Percentiles rank a stretch among this genome's conserved stretches.
These are phyloP conservation scores for Channa argus DNA, from an alignment of 2,113 vertebrate genomes.

Conservation along the genomic window DNA sequence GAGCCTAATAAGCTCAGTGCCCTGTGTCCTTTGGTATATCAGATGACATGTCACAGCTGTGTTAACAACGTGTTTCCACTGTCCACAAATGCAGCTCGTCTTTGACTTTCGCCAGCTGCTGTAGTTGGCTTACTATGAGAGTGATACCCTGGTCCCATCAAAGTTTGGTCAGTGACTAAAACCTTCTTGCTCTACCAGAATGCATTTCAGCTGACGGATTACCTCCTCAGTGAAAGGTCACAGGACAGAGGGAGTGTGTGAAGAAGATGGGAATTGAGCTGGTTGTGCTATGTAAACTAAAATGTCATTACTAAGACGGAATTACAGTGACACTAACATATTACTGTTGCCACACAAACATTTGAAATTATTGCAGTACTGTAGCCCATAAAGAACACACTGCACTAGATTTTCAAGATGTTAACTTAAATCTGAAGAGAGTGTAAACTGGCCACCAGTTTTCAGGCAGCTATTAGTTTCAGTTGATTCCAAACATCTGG, in stretches of 20 bases:
- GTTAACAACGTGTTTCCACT: too few relatives aligned
- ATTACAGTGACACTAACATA: background rate
- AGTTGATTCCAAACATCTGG: background rate
- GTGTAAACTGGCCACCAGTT: too few relatives aligned
- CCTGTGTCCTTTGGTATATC: too few relatives aligned
- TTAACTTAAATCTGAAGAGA: too few relatives aligned
- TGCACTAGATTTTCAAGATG: too few relatives aligned
- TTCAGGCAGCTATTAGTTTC: background rate
- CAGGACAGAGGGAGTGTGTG: background rate
- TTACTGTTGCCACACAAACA: background rate
- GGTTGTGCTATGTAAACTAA: slow-evolving; percentile 17
- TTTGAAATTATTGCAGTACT: background rate
- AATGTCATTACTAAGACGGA: background rate
- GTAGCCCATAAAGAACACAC: background rate
- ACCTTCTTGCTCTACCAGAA: slow-evolving; percentile 12
- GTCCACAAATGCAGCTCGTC: too few relatives aligned
- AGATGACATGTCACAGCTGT: too few relatives aligned
- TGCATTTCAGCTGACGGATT: slow-evolving; percentile 24
- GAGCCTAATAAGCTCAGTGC: too few relatives aligned
- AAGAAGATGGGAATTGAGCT: background rate
- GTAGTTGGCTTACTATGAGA: too few relatives aligned
- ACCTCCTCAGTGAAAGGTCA: slow-evolving; percentile 26
- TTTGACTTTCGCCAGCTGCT: too few relatives aligned
- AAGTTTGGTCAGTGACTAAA: background rate
- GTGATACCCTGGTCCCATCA: too few relatives aligned